phyloP scores from a whole-genome alignment of 2,113 vertebrate genomes.

The Brachypodius melanocephalos region DNA sequence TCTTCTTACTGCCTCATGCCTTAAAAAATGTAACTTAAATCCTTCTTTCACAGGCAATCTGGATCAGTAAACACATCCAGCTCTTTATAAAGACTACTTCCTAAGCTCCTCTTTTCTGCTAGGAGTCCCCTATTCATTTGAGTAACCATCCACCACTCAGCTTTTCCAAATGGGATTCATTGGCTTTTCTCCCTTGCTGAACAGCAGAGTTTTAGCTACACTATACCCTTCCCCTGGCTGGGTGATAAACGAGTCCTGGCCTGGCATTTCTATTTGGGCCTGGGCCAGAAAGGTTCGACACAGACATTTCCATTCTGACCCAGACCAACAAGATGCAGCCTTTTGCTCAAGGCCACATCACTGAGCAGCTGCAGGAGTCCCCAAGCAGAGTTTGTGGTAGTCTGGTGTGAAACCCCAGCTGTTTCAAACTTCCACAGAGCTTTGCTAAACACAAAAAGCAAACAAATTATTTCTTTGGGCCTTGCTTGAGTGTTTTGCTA shows the following conservation, averaged over 20 bases:
- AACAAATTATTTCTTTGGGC: not conserved
- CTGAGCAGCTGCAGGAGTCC: not conserved
- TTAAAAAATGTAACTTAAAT: not conserved
- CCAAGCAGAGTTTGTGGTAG: not conserved
- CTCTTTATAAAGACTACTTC: not conserved
- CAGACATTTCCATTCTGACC: not conserved
- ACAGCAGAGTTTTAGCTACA: fast-evolving
- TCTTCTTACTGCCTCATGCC: not conserved
- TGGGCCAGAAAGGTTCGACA: not conserved
- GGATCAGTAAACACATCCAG: not conserved
- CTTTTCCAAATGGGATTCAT: not conserved
- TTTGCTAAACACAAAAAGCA: not conserved
- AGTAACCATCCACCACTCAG: not conserved
- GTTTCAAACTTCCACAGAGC: not conserved
- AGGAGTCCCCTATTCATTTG: not conserved
- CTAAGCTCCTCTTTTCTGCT: not conserved
- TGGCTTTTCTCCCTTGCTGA: not conserved
- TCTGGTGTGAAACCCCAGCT: not conserved
- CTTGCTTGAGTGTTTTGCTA: fast-evolving
- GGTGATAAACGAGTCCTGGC: fast-evolving
- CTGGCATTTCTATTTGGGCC: not conserved
- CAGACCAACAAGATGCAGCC: not conserved
- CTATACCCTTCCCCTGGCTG: not conserved
- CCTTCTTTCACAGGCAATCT: not conserved
- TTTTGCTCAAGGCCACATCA: not conserved